phyloP scores from a whole-genome alignment of 2,888 invertebrate species.

The Acrocera orbiculus region DNA sequence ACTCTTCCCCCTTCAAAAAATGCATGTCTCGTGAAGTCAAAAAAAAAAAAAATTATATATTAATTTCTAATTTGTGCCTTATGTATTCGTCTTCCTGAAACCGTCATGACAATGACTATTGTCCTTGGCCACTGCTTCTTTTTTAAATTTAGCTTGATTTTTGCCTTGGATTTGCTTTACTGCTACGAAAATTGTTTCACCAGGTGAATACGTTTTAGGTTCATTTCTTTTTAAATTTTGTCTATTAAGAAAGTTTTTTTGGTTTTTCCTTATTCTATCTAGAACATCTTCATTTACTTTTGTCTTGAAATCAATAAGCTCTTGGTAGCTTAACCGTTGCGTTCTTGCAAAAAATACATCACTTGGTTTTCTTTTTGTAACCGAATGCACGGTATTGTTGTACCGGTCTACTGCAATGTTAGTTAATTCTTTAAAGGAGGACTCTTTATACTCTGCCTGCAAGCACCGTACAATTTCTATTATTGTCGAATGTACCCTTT shows the following conservation, averaged over 20 bases:
- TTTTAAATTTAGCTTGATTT: neutral
- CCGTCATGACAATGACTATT: too few relatives aligned
- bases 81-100: too few relatives aligned
- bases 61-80: too few relatives aligned
- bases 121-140: too few relatives aligned
- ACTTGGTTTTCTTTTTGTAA: neutral
- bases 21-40: too few relatives aligned
- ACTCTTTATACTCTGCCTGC: neutral
- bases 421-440: neutral
- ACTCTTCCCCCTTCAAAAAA: too few relatives aligned
- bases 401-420: neutral
- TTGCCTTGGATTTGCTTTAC: neutral
- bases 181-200: neutral
- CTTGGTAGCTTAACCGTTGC: constrained; percentile 2
- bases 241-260: neutral
- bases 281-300: constrained; percentile 1
- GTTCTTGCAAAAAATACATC: constrained; percentile 1
- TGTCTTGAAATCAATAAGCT: neutral
- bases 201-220: neutral
- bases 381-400: constrained; percentile 1
- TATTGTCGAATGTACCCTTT: constrained; percentile 7
- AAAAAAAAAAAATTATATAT: too few relatives aligned
- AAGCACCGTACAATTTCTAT: constrained; percentile 6
- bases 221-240: neutral
- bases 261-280: constrained; percentile 2